Evolutionary conservation across 2,888 invertebrate species (phyloP), one percentile per base, ranked within the genome.

Genomic region (Apamea epomidion): DNA sequence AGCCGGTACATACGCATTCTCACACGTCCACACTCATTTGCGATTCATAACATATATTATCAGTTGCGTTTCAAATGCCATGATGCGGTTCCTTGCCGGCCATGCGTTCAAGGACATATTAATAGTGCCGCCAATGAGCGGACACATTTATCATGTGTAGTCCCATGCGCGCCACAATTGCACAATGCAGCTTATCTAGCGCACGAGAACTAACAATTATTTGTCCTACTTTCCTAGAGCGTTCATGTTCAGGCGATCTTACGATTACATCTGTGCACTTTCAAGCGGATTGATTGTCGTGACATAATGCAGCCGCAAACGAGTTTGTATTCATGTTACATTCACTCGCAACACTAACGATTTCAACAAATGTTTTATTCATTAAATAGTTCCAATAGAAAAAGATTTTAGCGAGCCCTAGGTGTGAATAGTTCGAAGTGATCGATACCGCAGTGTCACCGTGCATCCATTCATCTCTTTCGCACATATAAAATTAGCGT

Each of bases 111-210:
- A 96, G 96, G 96, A 95, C 96, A 92, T 93, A 94, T 96, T 94
- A 95, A 96, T 95, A 95, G 94, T 91, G 88, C 91, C 91, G 90
- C 91, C 94, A 95, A 94, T 94, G 92, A 93, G 92, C 94, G 94
- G 94, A 93, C 93, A 92, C 94, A 93, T 94, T 94, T 92, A 94
- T 95, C 94, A 94, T 92, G 92, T 85, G 89, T 89, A 21, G 92
- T 92, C 94, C 94, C 93, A 93, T 94, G 92, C 92, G 91, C 92
- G 86, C 84, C 81, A 87, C 90, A 92, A 92, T 96, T 96, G 96
- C 95, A 95, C 95, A 95, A 95, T 95, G 95, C 95, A 95, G 93
- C 94, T 95, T 96, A 96, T 95, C 95, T 95, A 93, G 94, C 93
- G 90, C 93, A 93, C 91, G 93, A 93, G 94, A 95, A 92, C 92